Conservation (phyloP, 1,140 invertebrate genomes). For the Scaptomyza montana region DNA sequence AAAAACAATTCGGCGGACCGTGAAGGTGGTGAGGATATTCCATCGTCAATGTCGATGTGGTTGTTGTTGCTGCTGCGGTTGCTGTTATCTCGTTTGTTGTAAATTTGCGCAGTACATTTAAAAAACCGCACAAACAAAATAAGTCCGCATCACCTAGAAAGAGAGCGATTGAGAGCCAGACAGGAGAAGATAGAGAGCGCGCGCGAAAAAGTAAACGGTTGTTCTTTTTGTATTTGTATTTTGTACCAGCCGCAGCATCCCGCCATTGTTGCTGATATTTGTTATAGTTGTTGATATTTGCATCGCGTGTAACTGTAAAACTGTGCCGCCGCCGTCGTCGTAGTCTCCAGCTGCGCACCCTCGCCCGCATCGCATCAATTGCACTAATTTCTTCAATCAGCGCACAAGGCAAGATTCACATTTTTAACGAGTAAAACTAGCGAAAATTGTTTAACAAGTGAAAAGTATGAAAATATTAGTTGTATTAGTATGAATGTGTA, state of each 20-base stretch:
- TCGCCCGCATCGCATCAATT: slow-evolving; percentile 67
- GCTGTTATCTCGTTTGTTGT: slow-evolving; percentile 53
- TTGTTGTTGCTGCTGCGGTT: slow-evolving; percentile 55
- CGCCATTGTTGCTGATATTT: slow-evolving; percentile 53
- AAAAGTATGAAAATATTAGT: slow-evolving; percentile 42
- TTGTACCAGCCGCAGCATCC: slow-evolving; percentile 50
- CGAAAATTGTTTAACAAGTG: slow-evolving; percentile 74
- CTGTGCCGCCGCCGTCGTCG: slow-evolving; percentile 50
- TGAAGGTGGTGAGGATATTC: slow-evolving; percentile 78
- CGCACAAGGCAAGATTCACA: slow-evolving; percentile 70
- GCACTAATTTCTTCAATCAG: slow-evolving; percentile 80
- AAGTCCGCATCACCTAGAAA: slow-evolving; percentile 11
- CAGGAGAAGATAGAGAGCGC: slow-evolving; percentile 32
- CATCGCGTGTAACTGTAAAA: slow-evolving; percentile 74
- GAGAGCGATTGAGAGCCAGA: slow-evolving; percentile 25
- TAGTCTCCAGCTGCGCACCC: slow-evolving; percentile 33
- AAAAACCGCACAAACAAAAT: slow-evolving; percentile 17
- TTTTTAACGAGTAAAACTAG: slow-evolving; percentile 76
- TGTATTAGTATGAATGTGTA: slow-evolving; percentile 13
- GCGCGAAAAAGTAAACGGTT: slow-evolving; percentile 54
- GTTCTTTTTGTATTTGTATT: slow-evolving; percentile 41
- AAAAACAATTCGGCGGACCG: slow-evolving; percentile 70
- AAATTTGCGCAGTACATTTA: slow-evolving; percentile 69
- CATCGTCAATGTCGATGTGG: slow-evolving; percentile 49
- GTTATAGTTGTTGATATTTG: slow-evolving; percentile 40